Base-by-base conservation (phyloP, 2,888 invertebrate species). In the Glyphotaelius pellucidus region DNA sequence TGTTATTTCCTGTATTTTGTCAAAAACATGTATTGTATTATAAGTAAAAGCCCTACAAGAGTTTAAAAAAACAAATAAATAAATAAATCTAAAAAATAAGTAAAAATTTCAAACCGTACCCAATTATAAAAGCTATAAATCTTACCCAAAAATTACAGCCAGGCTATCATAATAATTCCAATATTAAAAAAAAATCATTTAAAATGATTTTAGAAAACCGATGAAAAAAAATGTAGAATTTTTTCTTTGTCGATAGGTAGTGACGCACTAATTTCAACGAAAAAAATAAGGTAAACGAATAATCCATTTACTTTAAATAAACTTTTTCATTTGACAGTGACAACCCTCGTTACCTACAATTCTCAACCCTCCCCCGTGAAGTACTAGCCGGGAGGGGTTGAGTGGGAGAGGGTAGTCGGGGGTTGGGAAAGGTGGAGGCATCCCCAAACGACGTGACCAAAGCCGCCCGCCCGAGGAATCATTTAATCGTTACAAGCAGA, bases 381-480 rank as follows among this genome's bases (percentile, higher is more conserved):
- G 67, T 67, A 67, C 9, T 67, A 1, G n/a, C 25, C 5, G 11
- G 32, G 81, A 30, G 15, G 83, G 31, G 32, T 31, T 35, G 83
- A 12, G 2, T 30, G 15, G 83, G 83, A 25, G 47, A 30, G 35
- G 91, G 88, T 11, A 0, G 91, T 4, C 15, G 47, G 47, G 47
- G 83, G 31, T 19, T 12, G 15, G 83, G 83, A 9, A 11, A 35
- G 91, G 88, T 11, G 86, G 35, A 3, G 12, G 25, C 15, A 25
- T 9, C 86, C 80, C 85, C 90, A 79, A 84, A 92, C 92, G 92
- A 92, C 90, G 92, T 92, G 92, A 90, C 92, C 92, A 79, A 80
- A 84, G 92, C 81, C 35, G 86, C 80, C 90, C 14, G 89, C 81
- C 42, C 90, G 90, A 67, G 89, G 90, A 89, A 90, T 92, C 86